Base-by-base conservation (phyloP, 2,797 vertebrate genomes). In the Pseudocheirus occidentalis region DNA sequence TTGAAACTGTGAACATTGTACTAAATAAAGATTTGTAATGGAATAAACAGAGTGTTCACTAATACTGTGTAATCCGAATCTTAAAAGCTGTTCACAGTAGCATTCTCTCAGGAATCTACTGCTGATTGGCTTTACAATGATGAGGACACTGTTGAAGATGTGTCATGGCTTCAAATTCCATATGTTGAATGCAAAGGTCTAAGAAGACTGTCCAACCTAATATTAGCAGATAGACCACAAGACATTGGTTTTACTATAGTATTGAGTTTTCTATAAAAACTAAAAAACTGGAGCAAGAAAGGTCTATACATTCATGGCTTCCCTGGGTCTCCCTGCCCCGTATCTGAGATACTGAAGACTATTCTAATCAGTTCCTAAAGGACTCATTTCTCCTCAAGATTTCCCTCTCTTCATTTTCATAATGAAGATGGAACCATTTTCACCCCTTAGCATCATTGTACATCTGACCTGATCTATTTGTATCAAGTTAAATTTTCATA, bases 401-500 rank as follows among this genome's bases (percentile, higher is more conserved):
- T 14, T 14, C n/a, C n/a, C 55, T 50, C 55, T 55, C 91, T 55
- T 1, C 29, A 91, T 94, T 94, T 4, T 21, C 40, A 3, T n/a
- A 58, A 91, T 18, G 91, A 90, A 9, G 59, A 21, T 59, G 52
- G 87, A 90, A 90, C 55, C 87, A 58, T 56, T n/a, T 93, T 53
- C 54, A 11, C 12, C 27, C 40, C 9, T 81, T 81, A 93, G 53
- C 40, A 62, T 21, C 52, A 90, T n/a, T 90, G 3, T 14, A 87
- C 31, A 81, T 21, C 31, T 0, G 21, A 94, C 54, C 40, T 46
- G n/a, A 96, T 91, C 62, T 0, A 4, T 91, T 95, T 56, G 54
- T 92, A 55, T 50, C 50, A 57, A 95, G 53, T 52, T n/a, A 87
- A 5, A 59, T 66, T 87, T 95, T 96, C 57, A 93, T 95, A 90